phyloP scores from a whole-genome alignment of 2,888 invertebrate genomes.

The Temnothorax ravouxi region DNA sequence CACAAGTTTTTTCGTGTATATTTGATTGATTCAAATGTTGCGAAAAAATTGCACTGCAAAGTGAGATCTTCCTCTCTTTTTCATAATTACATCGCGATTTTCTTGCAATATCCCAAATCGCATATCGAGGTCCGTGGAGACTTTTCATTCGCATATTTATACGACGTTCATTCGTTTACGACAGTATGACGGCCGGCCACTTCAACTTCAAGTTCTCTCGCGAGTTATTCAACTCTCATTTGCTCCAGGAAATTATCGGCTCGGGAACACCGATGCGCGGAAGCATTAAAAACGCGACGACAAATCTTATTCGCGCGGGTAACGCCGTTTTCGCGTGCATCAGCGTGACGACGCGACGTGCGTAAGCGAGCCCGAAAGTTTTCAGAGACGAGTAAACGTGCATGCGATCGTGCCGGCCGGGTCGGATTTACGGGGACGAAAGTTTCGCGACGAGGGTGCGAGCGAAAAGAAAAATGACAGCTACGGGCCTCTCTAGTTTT shows the following conservation, averaged over 20 bases:
- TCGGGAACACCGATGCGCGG: neutral
- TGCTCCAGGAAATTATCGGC: conserved; percentile 7
- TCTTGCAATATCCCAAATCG: neutral
- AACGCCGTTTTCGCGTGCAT: conserved; percentile 22
- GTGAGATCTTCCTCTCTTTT: neutral
- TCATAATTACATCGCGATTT: neutral
- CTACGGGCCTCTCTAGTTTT: conserved; percentile 53
- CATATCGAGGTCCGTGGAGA: neutral
- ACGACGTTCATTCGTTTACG: neutral
- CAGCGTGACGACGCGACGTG: conserved; percentile 24
- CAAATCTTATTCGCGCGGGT: conserved; percentile 12
- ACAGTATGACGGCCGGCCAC: neutral
- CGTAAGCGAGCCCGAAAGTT: conserved; percentile 29
- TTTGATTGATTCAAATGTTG: neutral
- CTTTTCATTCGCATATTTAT: neutral
- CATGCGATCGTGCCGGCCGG: neutral
- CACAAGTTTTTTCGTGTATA: neutral
- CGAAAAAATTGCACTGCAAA: neutral
- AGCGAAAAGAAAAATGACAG: conserved; percentile 33
- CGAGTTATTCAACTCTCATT: conserved; percentile 36
- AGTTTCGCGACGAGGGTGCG: conserved; percentile 30
- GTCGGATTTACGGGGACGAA: conserved; percentile 11
- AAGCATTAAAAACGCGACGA: conserved; percentile 31
- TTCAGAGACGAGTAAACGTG: conserved; percentile 13
- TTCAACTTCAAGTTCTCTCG: neutral